Conservation (phyloP, 2,888 invertebrate species). For the Tenodera sinensis region DNA sequence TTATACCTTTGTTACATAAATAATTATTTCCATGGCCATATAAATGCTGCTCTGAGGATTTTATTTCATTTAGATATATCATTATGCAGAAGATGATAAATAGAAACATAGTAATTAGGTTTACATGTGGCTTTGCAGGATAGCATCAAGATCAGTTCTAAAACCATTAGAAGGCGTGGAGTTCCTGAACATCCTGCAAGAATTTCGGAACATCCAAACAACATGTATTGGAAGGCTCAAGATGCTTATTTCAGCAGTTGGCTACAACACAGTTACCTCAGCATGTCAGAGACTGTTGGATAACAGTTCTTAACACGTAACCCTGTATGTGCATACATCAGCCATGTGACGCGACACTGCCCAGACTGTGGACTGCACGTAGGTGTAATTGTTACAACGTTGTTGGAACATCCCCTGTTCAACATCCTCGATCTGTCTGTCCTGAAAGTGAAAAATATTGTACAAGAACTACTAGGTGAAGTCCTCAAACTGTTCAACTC, state of each 20-base stretch:
- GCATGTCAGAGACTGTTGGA: constrained; percentile 25
- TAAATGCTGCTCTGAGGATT: too few relatives aligned
- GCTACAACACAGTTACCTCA: constrained; percentile 22
- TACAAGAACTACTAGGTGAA: constrained; percentile 4
- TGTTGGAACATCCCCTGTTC: constrained; percentile 18
- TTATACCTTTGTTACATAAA: too few relatives aligned
- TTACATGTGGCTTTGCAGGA: neutral
- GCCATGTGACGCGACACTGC: constrained; percentile 26
- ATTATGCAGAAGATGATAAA: too few relatives aligned
- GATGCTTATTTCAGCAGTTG: constrained; percentile 27
- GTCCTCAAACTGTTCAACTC: neutral
- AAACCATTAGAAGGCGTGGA: constrained; percentile 26
- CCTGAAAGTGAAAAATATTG: neutral
- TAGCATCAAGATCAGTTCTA: constrained; percentile 6
- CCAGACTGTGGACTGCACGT: constrained; percentile 28
- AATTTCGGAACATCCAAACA: constrained; percentile 18
- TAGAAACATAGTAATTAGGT: too few relatives aligned
- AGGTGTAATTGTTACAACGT: constrained; percentile 18
- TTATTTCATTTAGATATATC: too few relatives aligned
- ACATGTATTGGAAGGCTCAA: constrained; percentile 30
- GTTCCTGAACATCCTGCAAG: constrained; percentile 14
- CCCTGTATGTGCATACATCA: constrained; percentile 26
- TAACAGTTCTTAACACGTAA: constrained; percentile 21
- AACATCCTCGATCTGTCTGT: neutral
- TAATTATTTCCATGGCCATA: too few relatives aligned